A percentile compares a stretch with the other conserved stretches of the same genome.
These are phyloP conservation scores for Turritopsis dohrnii DNA, from an alignment of 30 jellyfish, hydroid and myxozoan species.

Conservation along the genomic window DNA sequence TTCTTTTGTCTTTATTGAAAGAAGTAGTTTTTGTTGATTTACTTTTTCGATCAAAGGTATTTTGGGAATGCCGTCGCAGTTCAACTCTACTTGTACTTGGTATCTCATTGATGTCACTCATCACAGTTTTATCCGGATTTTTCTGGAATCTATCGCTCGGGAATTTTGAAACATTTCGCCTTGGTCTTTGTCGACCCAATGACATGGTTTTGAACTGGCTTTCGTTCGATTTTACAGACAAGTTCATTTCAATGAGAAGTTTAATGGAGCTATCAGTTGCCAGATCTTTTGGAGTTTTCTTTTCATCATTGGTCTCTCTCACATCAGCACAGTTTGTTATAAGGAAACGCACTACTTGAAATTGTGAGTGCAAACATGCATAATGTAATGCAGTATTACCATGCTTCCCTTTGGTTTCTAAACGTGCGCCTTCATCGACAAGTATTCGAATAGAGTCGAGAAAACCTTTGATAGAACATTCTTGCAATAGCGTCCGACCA, in stretches of 20 bases:
- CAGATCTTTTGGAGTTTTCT: slow-evolving; percentile 60
- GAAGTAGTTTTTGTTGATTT: slow-evolving; percentile 1
- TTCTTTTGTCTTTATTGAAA: neutral
- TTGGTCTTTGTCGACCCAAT: slow-evolving; percentile 23
- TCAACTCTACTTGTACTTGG: neutral
- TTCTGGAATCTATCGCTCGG: neutral
- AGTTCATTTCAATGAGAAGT: slow-evolving; percentile 24
- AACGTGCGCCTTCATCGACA: slow-evolving; percentile 80
- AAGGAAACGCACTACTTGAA: slow-evolving; percentile 67
- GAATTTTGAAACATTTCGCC: neutral
- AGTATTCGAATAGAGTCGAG: slow-evolving; percentile 67
- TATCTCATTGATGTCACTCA: neutral
- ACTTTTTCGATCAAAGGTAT: neutral
- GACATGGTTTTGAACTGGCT: slow-evolving; percentile 9
- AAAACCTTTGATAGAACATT: slow-evolving; percentile 65
- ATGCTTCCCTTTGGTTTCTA: slow-evolving; percentile 56
- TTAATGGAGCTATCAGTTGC: slow-evolving; percentile 25
- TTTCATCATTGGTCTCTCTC: slow-evolving; percentile 33
- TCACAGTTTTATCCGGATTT: neutral
- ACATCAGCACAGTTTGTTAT: slow-evolving; percentile 69
- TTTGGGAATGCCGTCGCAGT: neutral
- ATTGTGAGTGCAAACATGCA: slow-evolving; percentile 62
- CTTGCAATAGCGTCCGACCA: slow-evolving; percentile 84
- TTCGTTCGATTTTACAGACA: slow-evolving; percentile 18
- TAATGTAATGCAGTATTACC: slow-evolving; percentile 90